A percentile compares a stretch with the other conserved stretches of the same genome.
Conservation (phyloP, 2,888 invertebrate genomes). For the Drosophila nr. medialis region DNA sequence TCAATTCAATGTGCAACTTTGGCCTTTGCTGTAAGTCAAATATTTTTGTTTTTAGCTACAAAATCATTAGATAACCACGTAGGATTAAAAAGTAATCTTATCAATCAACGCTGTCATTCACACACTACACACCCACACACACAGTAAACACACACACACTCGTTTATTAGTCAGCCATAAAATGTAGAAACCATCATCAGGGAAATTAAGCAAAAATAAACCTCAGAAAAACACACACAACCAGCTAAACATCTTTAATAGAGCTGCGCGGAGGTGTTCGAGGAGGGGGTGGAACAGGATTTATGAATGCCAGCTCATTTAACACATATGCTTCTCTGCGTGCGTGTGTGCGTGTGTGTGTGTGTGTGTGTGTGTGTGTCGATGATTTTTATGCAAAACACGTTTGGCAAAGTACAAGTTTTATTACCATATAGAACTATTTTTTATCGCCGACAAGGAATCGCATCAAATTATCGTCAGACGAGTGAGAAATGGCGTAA, state of each 20-base stretch:
- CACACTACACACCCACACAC: conserved; percentile 18
- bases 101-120: conserved; percentile 48
- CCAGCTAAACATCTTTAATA: conserved; percentile 29
- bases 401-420: conserved; percentile 46
- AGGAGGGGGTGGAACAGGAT: background rate
- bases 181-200: conserved; percentile 66
- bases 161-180: conserved; percentile 52
- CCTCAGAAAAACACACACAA: conserved; percentile 8
- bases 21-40: background rate
- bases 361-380: background rate
- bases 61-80: background rate
- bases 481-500: conserved; percentile 15
- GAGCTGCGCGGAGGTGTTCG: background rate
- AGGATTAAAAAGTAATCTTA: conserved; percentile 15
- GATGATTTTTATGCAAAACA: conserved; percentile 58
- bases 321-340: conserved; percentile 20
- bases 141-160: background rate
- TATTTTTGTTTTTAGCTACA: background rate
- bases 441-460: conserved; percentile 69
- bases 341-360: background rate
- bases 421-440: conserved; percentile 78
- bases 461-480: conserved; percentile 53
- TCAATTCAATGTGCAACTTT: background rate
- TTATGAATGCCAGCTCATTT: conserved; percentile 20
- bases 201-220: conserved; percentile 46